phyloP scores from a whole-genome alignment of 2,113 vertebrate species.

The Elephantulus edwardii region DNA sequence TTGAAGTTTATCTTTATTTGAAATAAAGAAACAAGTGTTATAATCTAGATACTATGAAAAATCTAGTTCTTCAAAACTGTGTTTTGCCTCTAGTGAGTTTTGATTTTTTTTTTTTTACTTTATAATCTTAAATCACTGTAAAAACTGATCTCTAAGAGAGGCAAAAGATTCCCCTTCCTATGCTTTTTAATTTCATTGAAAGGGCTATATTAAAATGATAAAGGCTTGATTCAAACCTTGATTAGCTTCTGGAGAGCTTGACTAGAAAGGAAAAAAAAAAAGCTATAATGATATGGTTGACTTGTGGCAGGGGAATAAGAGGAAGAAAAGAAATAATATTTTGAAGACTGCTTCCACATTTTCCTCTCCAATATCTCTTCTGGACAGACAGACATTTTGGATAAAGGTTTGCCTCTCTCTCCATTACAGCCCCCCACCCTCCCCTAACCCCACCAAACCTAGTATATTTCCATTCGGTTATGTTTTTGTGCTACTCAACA shows the following conservation, averaged over 20 bases:
- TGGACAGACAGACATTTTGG: constrained; percentile 71
- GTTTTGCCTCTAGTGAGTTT: constrained; percentile 50
- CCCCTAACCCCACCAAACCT: constrained; percentile 70
- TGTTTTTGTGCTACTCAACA: constrained; percentile 78
- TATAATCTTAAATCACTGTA: constrained; percentile 60
- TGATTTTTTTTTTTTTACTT: constrained; percentile 68
- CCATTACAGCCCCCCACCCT: constrained; percentile 64
- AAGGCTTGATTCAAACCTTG: constrained; percentile 62
- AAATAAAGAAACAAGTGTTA: constrained; percentile 65
- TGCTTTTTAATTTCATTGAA: constrained; percentile 64
- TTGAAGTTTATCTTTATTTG: constrained; percentile 65
- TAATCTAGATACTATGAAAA: background rate
- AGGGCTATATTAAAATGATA: constrained; percentile 54
- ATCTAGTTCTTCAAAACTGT: constrained; percentile 52
- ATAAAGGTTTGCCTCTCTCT: constrained; percentile 70
- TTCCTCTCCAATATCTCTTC: constrained; percentile 56
- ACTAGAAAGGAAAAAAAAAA: constrained; percentile 65
- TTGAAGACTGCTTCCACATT: constrained; percentile 30
- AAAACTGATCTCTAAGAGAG: constrained; percentile 43
- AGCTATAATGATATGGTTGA: constrained; percentile 57
- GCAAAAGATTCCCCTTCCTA: constrained; percentile 57
- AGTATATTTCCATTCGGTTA: constrained; percentile 78
- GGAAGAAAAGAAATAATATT: constrained; percentile 60
- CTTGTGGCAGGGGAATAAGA: constrained; percentile 42
- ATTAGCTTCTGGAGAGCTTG: constrained; percentile 73